phyloP scores from a whole-genome alignment of 1,140 invertebrate genomes.

The Drosophila funebris region DNA sequence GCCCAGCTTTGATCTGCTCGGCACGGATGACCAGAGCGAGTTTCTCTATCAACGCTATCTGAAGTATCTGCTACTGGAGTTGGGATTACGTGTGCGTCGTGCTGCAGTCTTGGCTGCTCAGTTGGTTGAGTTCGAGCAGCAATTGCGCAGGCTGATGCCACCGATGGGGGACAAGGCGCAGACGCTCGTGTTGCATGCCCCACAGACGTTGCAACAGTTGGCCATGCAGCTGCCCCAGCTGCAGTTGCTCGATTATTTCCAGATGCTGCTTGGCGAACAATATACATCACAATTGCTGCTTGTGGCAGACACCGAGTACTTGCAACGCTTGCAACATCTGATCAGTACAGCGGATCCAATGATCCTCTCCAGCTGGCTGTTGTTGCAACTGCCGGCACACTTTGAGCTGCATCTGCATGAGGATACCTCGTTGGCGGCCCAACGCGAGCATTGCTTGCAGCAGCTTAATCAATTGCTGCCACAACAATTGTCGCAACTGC shows the following conservation, averaged over 20 bases:
- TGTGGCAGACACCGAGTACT: conserved; percentile 64
- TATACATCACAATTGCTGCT: conserved; percentile 42
- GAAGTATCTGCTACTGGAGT: conserved; percentile 65
- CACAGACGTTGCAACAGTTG: conserved; percentile 49
- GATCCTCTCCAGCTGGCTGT: conserved; percentile 61
- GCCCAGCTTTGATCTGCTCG: conserved; percentile 55
- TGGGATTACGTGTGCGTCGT: conserved; percentile 60
- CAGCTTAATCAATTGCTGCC: conserved; percentile 64
- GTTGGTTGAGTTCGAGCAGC: conserved; percentile 59
- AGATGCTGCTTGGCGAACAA: conserved; percentile 26
- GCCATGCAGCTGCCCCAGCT: conserved; percentile 49
- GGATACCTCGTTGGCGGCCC: conserved; percentile 34
- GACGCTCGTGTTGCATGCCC: conserved; percentile 49
- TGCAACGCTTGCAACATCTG: conserved; percentile 38
- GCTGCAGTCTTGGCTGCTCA: conserved; percentile 46
- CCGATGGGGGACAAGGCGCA: background rate
- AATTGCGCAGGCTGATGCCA: conserved; percentile 24
- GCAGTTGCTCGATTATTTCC: conserved; percentile 55
- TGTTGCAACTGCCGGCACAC: conserved; percentile 63
- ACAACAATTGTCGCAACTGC: conserved; percentile 39
- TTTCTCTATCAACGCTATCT: conserved; percentile 69
- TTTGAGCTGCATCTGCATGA: conserved; percentile 66
- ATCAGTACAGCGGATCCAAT: conserved; percentile 20
- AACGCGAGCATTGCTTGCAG: conserved; percentile 55
- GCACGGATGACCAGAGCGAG: conserved; percentile 28